A percentile compares a stretch with the other conserved stretches of the same genome.
phyloP scores from a whole-genome alignment of 2,888 invertebrate genomes.

The Eugnorisma glareosa region DNA sequence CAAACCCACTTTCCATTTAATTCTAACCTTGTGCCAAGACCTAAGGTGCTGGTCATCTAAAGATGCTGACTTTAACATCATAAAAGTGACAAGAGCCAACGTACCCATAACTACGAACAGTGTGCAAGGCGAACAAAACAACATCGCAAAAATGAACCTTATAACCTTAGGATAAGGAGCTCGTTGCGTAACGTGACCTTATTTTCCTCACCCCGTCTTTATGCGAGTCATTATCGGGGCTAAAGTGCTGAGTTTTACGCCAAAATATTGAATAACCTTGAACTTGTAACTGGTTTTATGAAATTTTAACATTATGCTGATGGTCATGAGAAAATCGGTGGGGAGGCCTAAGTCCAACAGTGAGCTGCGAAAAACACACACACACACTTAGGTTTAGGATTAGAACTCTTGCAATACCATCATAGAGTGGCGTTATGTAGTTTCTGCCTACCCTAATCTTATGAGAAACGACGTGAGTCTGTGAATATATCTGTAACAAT shows the following conservation, averaged over 20 bases:
- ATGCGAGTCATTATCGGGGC: conserved; percentile 44
- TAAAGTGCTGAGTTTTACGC: conserved; percentile 55
- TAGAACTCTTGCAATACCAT: not conserved
- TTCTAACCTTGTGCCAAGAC: conserved; percentile 10
- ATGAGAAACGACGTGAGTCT: not conserved
- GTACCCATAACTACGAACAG: conserved; percentile 56
- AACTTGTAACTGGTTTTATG: conserved; percentile 50
- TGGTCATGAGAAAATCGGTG: not conserved
- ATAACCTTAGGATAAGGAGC: conserved; percentile 8
- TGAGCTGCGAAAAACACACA: not conserved
- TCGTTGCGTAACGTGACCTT: conserved; percentile 40
- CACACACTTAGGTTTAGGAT: not conserved
- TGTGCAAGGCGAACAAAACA: conserved; percentile 39
- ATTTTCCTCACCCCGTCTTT: conserved; percentile 49
- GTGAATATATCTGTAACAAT: not conserved
- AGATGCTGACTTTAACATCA: conserved; percentile 53
- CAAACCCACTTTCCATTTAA: not conserved
- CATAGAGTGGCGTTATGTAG: not conserved
- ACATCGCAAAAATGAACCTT: conserved; percentile 46
- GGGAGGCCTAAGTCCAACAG: not conserved
- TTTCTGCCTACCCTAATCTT: not conserved
- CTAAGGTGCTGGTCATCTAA: conserved; percentile 30
- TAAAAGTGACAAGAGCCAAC: conserved; percentile 63
- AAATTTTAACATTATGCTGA: not conserved
- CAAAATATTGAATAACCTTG: conserved; percentile 64